Evolutionary conservation across 2,113 vertebrate genomes (phyloP), one percentile per base, ranked within the genome.

Genomic region (Bubalus kerabau): DNA sequence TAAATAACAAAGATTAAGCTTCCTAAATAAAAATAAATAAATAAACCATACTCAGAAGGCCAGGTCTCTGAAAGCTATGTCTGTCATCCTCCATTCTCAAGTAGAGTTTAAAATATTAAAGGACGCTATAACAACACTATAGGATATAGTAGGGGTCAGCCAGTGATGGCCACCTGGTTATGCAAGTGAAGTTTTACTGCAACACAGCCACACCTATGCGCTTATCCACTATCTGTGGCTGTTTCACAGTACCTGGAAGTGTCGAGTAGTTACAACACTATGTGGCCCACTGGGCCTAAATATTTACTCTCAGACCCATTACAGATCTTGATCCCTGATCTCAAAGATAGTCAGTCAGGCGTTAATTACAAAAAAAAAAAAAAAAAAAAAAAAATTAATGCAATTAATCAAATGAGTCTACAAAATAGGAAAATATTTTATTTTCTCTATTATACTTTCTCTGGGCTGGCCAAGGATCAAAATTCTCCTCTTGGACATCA

Each of bases 121-220:
- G 54, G 67, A 80, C 40, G 21, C 54, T 52, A 24, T 40, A 40
- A 43, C 32, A 36, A n/a, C 80, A 52, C 78, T 67, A 30, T 1
- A 76, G 54, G 48, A 82, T 48, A 36, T 0, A 21, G 56, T 15
- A 56, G 59, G 87, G 62, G 80, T 36, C 62, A 48, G 84, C 50
- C 46, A 46, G 36, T 0, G 5, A 50, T 15, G 36, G 57, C 30
- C 43, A 23, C 84, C 57, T 93, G 30, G 30, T 85, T 78, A 84
- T 62, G 46, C 50, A 92, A 97, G 95, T 80, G 57, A 98, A 95
- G 54, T 87, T 88, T 85, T 56, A 54, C 17, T 89, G 28, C 64
- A 54, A 76, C 57, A 36, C 1, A 82, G 84, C 84, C 84, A 32
- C 19, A 36, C 30, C 17, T 50, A 71, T 32, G 84, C 21, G 8